phyloP scores from a whole-genome alignment of 2,113 vertebrate genomes.

The Macroglossus sobrinus region DNA sequence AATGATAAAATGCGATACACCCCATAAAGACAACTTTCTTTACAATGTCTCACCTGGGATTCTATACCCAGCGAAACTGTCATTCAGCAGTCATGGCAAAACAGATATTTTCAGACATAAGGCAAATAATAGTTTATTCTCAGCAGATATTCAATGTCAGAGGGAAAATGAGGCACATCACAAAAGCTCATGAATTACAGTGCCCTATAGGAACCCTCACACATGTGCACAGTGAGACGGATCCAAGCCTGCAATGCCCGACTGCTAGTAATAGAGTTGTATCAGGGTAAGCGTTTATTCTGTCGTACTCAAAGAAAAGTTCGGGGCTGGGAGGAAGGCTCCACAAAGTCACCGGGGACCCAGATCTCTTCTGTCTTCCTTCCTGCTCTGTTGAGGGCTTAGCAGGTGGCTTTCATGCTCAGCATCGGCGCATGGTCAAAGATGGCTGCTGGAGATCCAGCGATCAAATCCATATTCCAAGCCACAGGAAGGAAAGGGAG shows the following conservation, averaged over 20 bases:
- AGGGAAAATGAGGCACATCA: not conserved
- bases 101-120: not conserved
- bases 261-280: not conserved
- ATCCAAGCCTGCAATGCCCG: not conserved
- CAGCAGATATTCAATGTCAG: not conserved
- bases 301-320: not conserved
- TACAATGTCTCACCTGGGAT: not conserved
- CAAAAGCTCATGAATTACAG: not conserved
- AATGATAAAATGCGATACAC: not conserved
- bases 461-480: not conserved
- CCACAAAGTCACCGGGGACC: not conserved
- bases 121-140: not conserved
- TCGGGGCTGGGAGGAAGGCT: not conserved
- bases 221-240: too few species aligned
- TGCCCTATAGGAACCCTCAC: too few species aligned
- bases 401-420: too few species aligned
- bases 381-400: not conserved
- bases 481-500: not conserved
- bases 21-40: not conserved
- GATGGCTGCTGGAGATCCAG: not conserved
- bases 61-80: slow-evolving; percentile 6
- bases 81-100: not conserved
- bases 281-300: not conserved
- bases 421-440: not conserved
- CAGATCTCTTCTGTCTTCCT: not conserved